A percentile compares a stretch with the other conserved stretches of the same genome.
Conservation (phyloP, 2,113 vertebrate genomes). For the Corythornis madagascariensis region DNA sequence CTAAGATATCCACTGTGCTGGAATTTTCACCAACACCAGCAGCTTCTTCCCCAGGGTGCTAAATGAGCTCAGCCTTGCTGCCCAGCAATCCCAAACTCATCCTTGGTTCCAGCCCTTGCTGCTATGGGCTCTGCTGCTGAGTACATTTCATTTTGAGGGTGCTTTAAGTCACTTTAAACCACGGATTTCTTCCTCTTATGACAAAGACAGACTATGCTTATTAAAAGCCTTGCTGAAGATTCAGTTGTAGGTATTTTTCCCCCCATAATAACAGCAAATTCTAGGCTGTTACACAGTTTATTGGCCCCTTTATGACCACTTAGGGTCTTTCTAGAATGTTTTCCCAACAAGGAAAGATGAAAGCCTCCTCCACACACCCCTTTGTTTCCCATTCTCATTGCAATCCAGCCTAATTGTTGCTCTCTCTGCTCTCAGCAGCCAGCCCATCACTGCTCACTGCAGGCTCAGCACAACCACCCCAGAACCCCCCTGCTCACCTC, state of each 20-base stretch:
- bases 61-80: neutral
- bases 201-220: neutral
- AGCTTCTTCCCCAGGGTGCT: neutral
- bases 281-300: neutral
- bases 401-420: neutral
- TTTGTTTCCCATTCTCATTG: too few species aligned
- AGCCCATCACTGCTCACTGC: neutral
- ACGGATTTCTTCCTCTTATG: neutral
- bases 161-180: neutral
- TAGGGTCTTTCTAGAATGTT: neutral
- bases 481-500: fast-evolving
- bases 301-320: neutral
- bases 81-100: neutral
- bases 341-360: neutral
- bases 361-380: neutral
- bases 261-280: neutral
- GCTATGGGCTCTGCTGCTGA: neutral
- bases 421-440: neutral
- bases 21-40: neutral
- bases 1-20: neutral
- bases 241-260: neutral
- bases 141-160: neutral
- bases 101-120: neutral
- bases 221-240: neutral
- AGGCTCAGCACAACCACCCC: neutral